Evolutionary conservation across 2,113 vertebrate species (phyloP).

Genomic region (Genyomyrus donnyi): DNA sequence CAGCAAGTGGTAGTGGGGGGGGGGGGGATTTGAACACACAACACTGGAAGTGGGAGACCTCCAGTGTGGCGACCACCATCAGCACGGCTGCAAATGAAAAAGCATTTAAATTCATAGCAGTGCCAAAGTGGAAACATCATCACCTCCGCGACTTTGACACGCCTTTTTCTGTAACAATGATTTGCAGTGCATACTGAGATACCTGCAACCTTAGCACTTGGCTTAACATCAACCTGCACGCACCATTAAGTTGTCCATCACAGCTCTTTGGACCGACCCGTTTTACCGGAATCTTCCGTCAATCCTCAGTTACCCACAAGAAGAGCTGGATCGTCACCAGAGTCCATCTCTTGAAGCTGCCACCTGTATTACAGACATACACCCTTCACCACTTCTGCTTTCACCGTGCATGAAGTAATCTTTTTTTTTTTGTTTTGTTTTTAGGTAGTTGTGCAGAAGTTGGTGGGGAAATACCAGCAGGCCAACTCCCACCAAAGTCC

Average conservation of each 20-base stretch:
- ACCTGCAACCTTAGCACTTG: background rate
- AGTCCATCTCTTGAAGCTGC: background rate
- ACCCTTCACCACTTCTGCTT: background rate
- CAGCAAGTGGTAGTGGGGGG: background rate
- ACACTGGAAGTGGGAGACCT: background rate
- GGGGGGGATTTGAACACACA: background rate
- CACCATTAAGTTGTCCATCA: conserved; percentile 23
- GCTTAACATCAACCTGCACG: background rate
- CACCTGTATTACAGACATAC: background rate
- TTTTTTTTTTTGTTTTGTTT: background rate
- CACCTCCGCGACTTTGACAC: background rate
- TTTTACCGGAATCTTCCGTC: conserved; percentile 12
- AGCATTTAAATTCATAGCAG: background rate
- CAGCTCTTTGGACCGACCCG: conserved; percentile 25
- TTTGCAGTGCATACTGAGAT: background rate
- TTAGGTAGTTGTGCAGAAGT: background rate
- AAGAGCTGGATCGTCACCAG: background rate
- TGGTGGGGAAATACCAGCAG: background rate
- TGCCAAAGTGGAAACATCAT: background rate
- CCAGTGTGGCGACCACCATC: too few relatives aligned
- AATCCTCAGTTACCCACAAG: background rate
- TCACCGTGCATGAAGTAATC: background rate
- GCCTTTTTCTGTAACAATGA: background rate
- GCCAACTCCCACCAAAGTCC: background rate
- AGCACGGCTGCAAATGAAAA: background rate